These are phyloP conservation scores for Amphimallon solstitiale DNA, from an alignment of 2,888 invertebrate genomes.

Conservation along the genomic window DNA sequence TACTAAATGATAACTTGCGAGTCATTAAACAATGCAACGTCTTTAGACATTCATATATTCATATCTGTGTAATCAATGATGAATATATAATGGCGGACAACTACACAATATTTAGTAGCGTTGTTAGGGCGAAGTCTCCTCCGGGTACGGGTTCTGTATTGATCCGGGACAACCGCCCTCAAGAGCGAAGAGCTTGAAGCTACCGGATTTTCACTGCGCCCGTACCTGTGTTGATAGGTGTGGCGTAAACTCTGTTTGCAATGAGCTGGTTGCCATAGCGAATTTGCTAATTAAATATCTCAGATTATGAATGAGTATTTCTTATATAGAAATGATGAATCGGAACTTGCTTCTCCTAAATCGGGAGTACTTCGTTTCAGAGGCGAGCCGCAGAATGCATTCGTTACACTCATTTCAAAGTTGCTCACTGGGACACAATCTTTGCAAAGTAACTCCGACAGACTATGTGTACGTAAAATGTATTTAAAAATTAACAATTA, in stretches of 20 bases:
- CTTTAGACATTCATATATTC: constrained; percentile 16
- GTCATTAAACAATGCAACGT: background rate
- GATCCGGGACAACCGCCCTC: constrained; percentile 43
- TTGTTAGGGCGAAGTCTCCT: constrained; percentile 41
- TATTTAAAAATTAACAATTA: too few relatives aligned
- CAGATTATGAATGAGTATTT: constrained; percentile 34
- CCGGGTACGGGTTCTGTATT: constrained; percentile 41
- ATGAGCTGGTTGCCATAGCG: constrained; percentile 39
- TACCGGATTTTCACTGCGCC: constrained; percentile 41
- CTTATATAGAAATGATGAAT: constrained; percentile 19
- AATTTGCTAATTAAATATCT: constrained; percentile 38
- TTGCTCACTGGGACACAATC: too few relatives aligned
- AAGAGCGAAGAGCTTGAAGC: constrained; percentile 43
- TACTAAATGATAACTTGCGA: background rate
- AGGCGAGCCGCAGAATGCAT: background rate
- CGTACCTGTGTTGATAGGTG: constrained; percentile 43
- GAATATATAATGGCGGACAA: constrained; percentile 18
- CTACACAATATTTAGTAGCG: constrained; percentile 41
- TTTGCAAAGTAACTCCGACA: too few relatives aligned
- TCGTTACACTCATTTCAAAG: background rate
- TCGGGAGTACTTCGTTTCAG: background rate
- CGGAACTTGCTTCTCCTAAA: background rate
- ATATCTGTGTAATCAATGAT: constrained; percentile 5
- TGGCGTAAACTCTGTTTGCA: constrained; percentile 40
- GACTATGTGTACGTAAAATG: too few relatives aligned